Evolutionary conservation across 2,888 invertebrate species (phyloP).

Genomic region (Cataglyphis albicans): DNA sequence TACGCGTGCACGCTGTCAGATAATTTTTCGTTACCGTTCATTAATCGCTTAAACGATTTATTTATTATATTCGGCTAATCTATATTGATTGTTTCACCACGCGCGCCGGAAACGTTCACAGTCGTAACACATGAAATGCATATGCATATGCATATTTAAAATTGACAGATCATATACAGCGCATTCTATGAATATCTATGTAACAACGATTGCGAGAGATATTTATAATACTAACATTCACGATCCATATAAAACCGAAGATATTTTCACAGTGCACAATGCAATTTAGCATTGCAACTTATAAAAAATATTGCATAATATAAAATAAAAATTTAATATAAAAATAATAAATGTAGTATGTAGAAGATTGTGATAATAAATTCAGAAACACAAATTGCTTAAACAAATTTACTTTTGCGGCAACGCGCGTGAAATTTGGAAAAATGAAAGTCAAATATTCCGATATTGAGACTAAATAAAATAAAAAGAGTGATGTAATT

Average conservation of each 20-base stretch:
- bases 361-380: background rate
- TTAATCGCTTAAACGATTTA: slow-evolving; percentile 45
- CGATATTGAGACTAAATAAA: background rate
- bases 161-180: slow-evolving; percentile 26
- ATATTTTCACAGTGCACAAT: slow-evolving; percentile 6
- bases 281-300: slow-evolving; percentile 8
- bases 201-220: slow-evolving; percentile 28
- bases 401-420: background rate
- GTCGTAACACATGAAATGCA: slow-evolving; percentile 17
- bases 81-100: slow-evolving; percentile 49
- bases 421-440: background rate
- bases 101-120: slow-evolving; percentile 33
- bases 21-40: slow-evolving; percentile 44
- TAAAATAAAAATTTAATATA: background rate
- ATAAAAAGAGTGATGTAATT: background rate
- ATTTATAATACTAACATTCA: slow-evolving; percentile 35
- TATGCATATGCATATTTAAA: slow-evolving; percentile 37
- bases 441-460: background rate
- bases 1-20: slow-evolving; percentile 1
- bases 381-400: background rate
- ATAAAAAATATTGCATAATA: background rate
- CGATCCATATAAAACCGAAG: background rate
- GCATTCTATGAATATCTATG: slow-evolving; percentile 11
- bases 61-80: slow-evolving; percentile 49
- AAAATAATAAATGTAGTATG: background rate